Base-by-base conservation (phyloP, 1,140 invertebrate genomes). In the Thaumetopoea pityocampa region DNA sequence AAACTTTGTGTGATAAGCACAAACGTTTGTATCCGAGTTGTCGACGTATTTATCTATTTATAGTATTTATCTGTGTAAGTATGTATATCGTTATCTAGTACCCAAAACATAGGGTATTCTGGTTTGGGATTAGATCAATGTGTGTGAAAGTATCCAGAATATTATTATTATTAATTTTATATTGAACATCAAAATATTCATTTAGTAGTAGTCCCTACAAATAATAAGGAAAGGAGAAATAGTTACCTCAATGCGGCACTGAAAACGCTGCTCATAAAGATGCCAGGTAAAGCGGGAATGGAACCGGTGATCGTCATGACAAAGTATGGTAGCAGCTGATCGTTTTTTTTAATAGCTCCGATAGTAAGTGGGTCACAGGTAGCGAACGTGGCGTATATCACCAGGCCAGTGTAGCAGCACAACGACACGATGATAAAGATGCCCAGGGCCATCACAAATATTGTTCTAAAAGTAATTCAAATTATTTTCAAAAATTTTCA, bases 221-320 rank as follows among this genome's bases (percentile, higher is more conserved):
- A n/a, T n/a, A n/a, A n/a, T n/a, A n/a, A n/a, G n/a, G 18, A 6
- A 17, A 8, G 1, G 9, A n/a, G 11, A 17, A 29, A 17, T 18
- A 20, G n/a, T n/a, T 80, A 90, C 90, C 90, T 91, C 12, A 92
- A 72, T n/a, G 90, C 89, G n/a, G 90, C 89, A 47, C 89, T 90
- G 56, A 93, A 93, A 0, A 94, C 88, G 14, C 92, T 90, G 6
- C 92, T 91, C 41, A 94, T 89, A 58, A 94, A 94, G 3, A 94
- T 79, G 1, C 93, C 93, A 0, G 92, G 91, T 12, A 94, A 64
- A 0, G 92, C 92, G 2, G 89, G 89, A 9, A 91, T 83, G 1
- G 87, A 59, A 1, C 88, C 86, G 0, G 92, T 85, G 5, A 92
- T 86, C 24, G 92, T 89, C 91, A 94, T 92, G 2, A 94, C 91